Conservation (phyloP, 1,140 invertebrate species). For the Agraylea sexmaculata region DNA sequence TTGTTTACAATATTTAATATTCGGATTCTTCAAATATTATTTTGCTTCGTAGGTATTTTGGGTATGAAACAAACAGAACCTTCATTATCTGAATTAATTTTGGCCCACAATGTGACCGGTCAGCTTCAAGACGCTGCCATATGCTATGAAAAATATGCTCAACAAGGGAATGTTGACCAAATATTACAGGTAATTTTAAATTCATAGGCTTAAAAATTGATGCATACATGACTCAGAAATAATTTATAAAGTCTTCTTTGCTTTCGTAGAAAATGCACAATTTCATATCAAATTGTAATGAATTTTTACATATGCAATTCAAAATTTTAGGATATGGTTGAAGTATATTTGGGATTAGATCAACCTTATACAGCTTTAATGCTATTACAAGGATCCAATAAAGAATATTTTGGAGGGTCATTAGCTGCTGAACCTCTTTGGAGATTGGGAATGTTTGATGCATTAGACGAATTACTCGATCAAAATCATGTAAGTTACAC, state of each 20-base stretch:
- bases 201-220: no score
- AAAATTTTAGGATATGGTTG: constrained; percentile 50
- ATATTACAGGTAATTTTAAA: constrained; percentile 37
- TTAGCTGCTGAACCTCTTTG: constrained; percentile 76
- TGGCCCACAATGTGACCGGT: constrained; percentile 61
- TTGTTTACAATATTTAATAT: neutral
- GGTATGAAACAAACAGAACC: constrained; percentile 53
- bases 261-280: constrained; percentile 2
- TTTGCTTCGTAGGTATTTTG: constrained; percentile 41
- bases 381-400: constrained; percentile 46
- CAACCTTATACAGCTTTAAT: constrained; percentile 64
- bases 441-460: constrained; percentile 72
- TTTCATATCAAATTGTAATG: constrained; percentile 6
- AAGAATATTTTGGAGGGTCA: constrained; percentile 35
- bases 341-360: constrained; percentile 63
- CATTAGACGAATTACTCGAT: constrained; percentile 50
- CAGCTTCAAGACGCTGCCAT: constrained; percentile 60
- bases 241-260: no score
- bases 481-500: constrained; percentile 35
- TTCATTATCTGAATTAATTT: constrained; percentile 54
- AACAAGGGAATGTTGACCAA: constrained; percentile 41
- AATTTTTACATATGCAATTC: neutral
- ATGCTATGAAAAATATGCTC: constrained; percentile 61
- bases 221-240: no score
- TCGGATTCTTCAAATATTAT: constrained; percentile 8